These are phyloP conservation scores for Cyprinodon tularosa DNA, from an alignment of 2,113 vertebrate genomes.

Conservation along the genomic window DNA sequence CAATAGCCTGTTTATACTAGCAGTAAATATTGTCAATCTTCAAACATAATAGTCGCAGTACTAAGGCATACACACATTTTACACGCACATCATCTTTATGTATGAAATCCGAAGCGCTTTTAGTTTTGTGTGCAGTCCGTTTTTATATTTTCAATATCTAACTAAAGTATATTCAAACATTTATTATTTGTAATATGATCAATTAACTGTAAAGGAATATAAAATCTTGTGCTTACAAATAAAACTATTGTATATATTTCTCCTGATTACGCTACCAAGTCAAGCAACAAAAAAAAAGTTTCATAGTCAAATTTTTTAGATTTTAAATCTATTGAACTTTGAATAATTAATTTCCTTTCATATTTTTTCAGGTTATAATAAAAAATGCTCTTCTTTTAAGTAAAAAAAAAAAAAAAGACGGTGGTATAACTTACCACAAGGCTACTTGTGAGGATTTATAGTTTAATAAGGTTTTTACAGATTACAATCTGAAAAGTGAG, in stretches of 20 bases:
- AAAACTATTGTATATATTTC: neutral
- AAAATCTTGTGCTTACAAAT: neutral
- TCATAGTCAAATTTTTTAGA: neutral
- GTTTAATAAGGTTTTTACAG: too few species aligned
- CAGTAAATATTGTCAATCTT: conserved; percentile 1
- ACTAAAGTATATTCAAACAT: too few species aligned
- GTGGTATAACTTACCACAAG: too few species aligned
- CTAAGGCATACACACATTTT: neutral
- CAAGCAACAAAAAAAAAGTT: neutral
- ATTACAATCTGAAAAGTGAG: too few species aligned
- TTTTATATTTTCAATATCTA: neutral
- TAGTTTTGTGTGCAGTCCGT: neutral
- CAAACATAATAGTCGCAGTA: neutral
- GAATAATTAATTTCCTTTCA: neutral
- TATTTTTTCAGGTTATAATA: too few species aligned
- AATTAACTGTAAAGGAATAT: neutral
- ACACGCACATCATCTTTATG: too few species aligned
- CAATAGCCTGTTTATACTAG: conserved; percentile 1
- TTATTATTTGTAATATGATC: neutral
- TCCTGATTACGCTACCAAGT: neutral
- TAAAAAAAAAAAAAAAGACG: too few species aligned
- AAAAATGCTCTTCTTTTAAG: too few species aligned
- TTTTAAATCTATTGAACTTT: neutral
- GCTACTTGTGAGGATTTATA: too few species aligned
- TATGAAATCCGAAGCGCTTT: neutral